Percentiles rank a stretch among this genome's conserved stretches.
These are phyloP conservation scores for Arothron firmamentum DNA, from an alignment of 2,113 vertebrate species.

Conservation along the genomic window DNA sequence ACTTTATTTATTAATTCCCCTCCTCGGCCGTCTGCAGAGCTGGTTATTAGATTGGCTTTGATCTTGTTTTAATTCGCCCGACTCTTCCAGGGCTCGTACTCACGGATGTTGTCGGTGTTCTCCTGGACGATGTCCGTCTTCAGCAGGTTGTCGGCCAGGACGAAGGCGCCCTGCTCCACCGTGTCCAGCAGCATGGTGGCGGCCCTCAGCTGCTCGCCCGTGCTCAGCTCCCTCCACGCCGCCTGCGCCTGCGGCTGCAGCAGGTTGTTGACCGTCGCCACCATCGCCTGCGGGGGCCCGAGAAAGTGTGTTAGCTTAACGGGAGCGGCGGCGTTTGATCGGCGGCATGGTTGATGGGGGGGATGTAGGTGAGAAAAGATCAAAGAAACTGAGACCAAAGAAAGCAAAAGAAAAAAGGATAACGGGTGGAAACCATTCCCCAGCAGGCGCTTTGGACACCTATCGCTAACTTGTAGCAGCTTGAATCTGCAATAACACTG, in stretches of 20 bases:
- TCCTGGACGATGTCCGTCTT: slow-evolving; percentile 97
- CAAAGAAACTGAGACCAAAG: slow-evolving; percentile 11
- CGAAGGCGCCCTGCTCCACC: slow-evolving; percentile 95
- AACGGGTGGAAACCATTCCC: neutral
- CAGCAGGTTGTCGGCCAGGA: slow-evolving; percentile 95
- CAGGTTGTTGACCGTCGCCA: slow-evolving; percentile 97
- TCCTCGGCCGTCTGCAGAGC: neutral
- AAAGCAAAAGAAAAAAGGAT: slow-evolving; percentile 9
- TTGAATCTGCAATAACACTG: slow-evolving; percentile 16
- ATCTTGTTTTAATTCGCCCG: slow-evolving; percentile 12
- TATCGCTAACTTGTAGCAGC: neutral
- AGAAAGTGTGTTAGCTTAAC: slow-evolving; percentile 38
- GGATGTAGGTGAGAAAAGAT: slow-evolving; percentile 27
- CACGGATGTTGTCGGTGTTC: slow-evolving; percentile 95
- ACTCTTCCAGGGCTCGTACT: slow-evolving; percentile 73
- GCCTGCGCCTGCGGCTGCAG: slow-evolving; percentile 89
- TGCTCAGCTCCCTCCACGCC: slow-evolving; percentile 88
- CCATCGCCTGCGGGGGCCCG: slow-evolving; percentile 85
- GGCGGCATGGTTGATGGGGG: slow-evolving; percentile 33
- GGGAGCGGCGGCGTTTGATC: slow-evolving; percentile 15
- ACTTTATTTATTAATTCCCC: slow-evolving; percentile 24
- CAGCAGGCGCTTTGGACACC: slow-evolving; percentile 16
- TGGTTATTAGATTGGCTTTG: slow-evolving; percentile 13
- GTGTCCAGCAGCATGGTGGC: slow-evolving; percentile 96
- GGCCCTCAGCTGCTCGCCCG: slow-evolving; percentile 85